Base-by-base conservation (phyloP, 2,113 vertebrate genomes). In the Mastomys coucha region DNA sequence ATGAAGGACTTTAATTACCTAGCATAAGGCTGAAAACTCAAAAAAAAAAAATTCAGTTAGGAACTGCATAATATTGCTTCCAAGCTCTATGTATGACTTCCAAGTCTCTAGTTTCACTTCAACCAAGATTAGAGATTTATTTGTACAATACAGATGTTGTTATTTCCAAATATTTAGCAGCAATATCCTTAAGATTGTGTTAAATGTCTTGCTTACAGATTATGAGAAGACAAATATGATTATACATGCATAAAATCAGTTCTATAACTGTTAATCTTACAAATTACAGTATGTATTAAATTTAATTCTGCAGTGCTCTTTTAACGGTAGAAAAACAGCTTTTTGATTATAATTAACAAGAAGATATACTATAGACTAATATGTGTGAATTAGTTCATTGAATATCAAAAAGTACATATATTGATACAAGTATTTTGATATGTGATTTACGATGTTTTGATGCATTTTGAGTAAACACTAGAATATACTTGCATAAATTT, bases 1-100 rank as follows among this genome's bases (percentile, higher is more conserved):
- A 94, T 80, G 51, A 77, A 70, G 91, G 45, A 92, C 96, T 97
- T 97, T 96, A 80, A 96, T 97, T 96, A 94, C 28, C 49, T 81
- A 76, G 7, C 31, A 11, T 70, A 93, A 96, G 96, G 19, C 56
- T 2, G 0, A 42, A 86, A 58, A 93, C 72, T 22, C 33, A n/a
- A 20, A 86, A 60, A 90, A 70, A 60, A 90, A 70, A 81, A 94
- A 1, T 12, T 73, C 22, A 26, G 39, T 3, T 82, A 65, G 70
- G 11, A 96, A 63, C 2, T 84, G 22, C 1, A 39, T 73, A 80
- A n/a, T 77, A 86, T 42, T 86, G 53, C 85, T 84, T 94, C 72
- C 7, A 1, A 89, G 89, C 8, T 5, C 39, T 17, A 36, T 28
- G 73, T 93, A 33, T 89, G 7, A 84, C 0, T 65, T 97, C 3